phyloP scores from a whole-genome alignment of 2,888 invertebrate species.

The Erpobdella octoculata region DNA sequence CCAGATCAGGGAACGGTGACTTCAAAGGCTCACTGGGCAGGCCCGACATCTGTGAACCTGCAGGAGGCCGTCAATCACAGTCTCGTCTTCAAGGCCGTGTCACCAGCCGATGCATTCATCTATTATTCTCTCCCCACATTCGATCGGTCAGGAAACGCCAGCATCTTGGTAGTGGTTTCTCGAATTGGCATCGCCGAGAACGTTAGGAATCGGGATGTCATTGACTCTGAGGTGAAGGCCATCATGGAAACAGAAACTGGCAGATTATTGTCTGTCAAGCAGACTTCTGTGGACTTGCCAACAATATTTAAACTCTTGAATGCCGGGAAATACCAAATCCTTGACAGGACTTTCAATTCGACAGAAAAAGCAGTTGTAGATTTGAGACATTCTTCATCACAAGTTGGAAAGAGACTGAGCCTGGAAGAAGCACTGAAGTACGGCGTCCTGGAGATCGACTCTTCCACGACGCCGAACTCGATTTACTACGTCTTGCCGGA shows the following conservation, averaged over 20 bases:
- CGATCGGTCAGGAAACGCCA: not conserved
- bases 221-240: constrained; percentile 12
- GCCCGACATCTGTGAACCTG: not conserved
- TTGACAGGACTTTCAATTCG: constrained; percentile 2
- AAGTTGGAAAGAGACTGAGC: not conserved
- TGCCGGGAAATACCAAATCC: constrained; percentile 4
- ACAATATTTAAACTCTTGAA: constrained; percentile 9
- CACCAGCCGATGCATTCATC: constrained; percentile 10
- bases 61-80: constrained; percentile 6
- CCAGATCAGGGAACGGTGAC: constrained; percentile 1
- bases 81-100: constrained; percentile 15
- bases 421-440: constrained; percentile 5
- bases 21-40: too few species aligned
- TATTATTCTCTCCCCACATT: constrained; percentile 19
- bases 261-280: not conserved
- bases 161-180: constrained; percentile 22
- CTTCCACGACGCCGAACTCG: not conserved
- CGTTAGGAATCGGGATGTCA: not conserved
- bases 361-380: constrained; percentile 5
- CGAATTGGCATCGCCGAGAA: constrained; percentile 17
- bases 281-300: constrained; percentile 12
- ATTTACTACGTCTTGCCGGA: constrained; percentile 10
- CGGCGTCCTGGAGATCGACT: constrained; percentile 9
- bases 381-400: not conserved
- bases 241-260: constrained; percentile 1